Conservation (phyloP, 23 tunicate genomes). For the Oikopleura dioica region DNA sequence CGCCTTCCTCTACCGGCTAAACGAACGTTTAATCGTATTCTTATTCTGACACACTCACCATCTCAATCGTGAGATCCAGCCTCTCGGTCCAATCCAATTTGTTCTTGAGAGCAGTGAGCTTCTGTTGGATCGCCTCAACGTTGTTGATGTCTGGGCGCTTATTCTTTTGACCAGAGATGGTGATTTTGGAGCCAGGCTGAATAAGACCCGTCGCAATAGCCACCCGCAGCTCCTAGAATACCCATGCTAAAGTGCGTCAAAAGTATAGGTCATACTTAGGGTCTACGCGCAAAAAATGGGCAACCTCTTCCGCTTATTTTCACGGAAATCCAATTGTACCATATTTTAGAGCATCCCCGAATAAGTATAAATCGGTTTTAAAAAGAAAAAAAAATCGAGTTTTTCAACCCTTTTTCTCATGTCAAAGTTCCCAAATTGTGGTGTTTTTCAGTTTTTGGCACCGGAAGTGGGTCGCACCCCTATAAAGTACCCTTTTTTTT, state of each 20-base stretch:
- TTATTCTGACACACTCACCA: background rate
- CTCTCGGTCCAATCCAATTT: constrained; percentile 67
- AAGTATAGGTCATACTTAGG: background rate
- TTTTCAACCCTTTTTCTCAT: too few relatives aligned
- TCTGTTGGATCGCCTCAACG: background rate
- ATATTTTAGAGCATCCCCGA: too few relatives aligned
- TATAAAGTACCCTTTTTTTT: too few relatives aligned
- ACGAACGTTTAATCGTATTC: constrained; percentile 12
- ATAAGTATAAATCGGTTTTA: too few relatives aligned
- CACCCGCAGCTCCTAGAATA: background rate
- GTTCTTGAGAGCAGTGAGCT: background rate
- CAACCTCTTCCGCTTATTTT: too few relatives aligned
- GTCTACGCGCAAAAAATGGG: too few relatives aligned
- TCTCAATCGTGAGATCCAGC: constrained; percentile 43
- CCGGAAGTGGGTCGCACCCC: too few relatives aligned
- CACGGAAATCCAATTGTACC: too few relatives aligned
- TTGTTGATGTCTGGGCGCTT: background rate
- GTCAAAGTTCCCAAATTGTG: too few relatives aligned
- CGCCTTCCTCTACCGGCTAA: background rate
- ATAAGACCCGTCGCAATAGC: constrained; percentile 8
- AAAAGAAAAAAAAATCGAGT: too few relatives aligned
- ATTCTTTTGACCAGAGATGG: background rate
- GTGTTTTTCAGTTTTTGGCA: too few relatives aligned
- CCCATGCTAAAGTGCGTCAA: background rate
- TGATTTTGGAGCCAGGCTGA: background rate